phyloP scores from a whole-genome alignment of 1,140 invertebrate genomes.

The Himalopsyche phryganea region DNA sequence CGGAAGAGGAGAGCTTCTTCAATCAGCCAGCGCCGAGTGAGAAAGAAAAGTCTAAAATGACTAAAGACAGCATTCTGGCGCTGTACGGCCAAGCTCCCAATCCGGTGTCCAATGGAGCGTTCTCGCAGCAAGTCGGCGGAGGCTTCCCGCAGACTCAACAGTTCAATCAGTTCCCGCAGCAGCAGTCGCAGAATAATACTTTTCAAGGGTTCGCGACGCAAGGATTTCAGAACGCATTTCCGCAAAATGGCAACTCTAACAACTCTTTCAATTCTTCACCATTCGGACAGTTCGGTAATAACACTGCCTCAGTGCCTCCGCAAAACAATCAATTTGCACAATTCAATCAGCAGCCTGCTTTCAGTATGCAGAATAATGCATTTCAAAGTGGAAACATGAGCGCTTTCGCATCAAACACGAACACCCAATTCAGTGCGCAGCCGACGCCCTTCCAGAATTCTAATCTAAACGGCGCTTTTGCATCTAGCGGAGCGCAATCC shows the following conservation, averaged over 20 bases:
- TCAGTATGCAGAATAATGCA: not conserved
- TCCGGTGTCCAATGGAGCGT: constrained; percentile 11
- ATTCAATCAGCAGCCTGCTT: constrained; percentile 9
- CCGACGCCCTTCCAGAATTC: constrained; percentile 14
- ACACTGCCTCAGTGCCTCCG: constrained; percentile 12
- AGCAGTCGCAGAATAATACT: constrained; percentile 2
- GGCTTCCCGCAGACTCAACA: constrained; percentile 19
- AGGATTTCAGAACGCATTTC: constrained; percentile 9
- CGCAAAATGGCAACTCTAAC: constrained; percentile 4
- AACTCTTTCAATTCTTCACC: not conserved
- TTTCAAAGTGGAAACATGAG: constrained; percentile 2
- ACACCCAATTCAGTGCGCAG: constrained; percentile 17
- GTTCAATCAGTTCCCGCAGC: constrained; percentile 7
- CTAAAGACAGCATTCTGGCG: constrained; percentile 91
- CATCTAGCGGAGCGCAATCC: constrained; percentile 5
- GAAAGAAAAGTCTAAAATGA: constrained; percentile 77
- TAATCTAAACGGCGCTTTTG: constrained; percentile 26
- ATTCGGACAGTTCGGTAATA: constrained; percentile 13
- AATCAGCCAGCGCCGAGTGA: constrained; percentile 74
- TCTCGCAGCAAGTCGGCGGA: not conserved
- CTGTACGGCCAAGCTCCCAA: constrained; percentile 70
- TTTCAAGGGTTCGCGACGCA: constrained; percentile 11
- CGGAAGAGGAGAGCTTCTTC: constrained; percentile 87
- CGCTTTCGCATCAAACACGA: constrained; percentile 1
- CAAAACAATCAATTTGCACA: constrained; percentile 22